These are phyloP conservation scores for Oreochromis mossambicus DNA, from an alignment of 2,797 vertebrate genomes.

Conservation along the genomic window DNA sequence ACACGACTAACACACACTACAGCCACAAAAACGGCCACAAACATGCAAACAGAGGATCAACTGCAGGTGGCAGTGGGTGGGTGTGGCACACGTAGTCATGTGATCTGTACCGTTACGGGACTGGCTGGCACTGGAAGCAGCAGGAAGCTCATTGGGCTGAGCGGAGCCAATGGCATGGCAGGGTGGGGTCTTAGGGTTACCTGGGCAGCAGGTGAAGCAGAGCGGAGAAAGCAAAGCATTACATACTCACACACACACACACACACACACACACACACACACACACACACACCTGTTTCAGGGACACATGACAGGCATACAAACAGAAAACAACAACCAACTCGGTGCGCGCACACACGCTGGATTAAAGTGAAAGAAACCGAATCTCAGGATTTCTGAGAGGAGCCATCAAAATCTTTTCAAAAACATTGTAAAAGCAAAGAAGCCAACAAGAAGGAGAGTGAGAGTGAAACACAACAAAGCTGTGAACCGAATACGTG, in stretches of 20 bases:
- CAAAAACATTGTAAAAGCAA: not conserved
- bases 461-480: not conserved
- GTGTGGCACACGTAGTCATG: conserved; percentile 46
- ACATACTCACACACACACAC: conserved; percentile 24
- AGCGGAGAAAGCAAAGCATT: conserved; percentile 86
- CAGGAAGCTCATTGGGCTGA: conserved; percentile 82
- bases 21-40: conserved; percentile 13
- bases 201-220: conserved; percentile 88
- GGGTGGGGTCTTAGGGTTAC: conserved; percentile 91
- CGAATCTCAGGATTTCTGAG: not conserved
- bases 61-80: conserved; percentile 5
- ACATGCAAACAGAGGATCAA: conserved; percentile 27
- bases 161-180: conserved; percentile 82
- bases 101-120: conserved; percentile 86
- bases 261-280: not conserved
- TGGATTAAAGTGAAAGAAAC: not conserved
- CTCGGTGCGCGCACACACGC: rapidly evolving
- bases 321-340: not conserved
- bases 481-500: rapidly evolving
- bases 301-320: not conserved
- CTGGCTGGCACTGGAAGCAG: conserved; percentile 72
- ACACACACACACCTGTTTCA: not conserved
- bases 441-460: not conserved
- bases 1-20: not conserved
- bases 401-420: not conserved